phyloP scores from a whole-genome alignment of 1,140 invertebrate species.

The Cephus cinctus region DNA sequence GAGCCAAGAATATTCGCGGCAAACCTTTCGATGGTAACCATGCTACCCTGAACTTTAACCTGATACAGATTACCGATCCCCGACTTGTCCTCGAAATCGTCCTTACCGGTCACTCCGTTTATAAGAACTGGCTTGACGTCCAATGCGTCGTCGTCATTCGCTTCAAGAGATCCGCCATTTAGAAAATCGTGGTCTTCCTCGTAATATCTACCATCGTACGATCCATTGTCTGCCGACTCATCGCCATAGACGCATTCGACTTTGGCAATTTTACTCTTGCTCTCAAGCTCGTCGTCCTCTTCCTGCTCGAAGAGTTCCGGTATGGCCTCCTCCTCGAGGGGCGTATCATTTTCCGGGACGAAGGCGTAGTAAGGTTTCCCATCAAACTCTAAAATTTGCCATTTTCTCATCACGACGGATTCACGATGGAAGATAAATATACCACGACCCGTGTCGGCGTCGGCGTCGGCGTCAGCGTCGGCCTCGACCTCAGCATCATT shows the following conservation, averaged over 20 bases:
- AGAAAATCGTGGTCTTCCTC: background rate
- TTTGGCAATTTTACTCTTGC: background rate
- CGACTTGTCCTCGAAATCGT: too few species aligned
- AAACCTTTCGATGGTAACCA: conserved; percentile 37
- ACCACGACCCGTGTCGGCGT: conserved; percentile 35
- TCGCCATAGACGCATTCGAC: conserved; percentile 1
- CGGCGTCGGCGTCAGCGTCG: too few species aligned
- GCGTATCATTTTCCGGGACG: conserved; percentile 43
- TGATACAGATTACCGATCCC: conserved; percentile 31
- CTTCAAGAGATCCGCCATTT: conserved; percentile 11
- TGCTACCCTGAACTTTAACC: conserved; percentile 36
- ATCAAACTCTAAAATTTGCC: conserved; percentile 54
- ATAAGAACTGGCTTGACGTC: conserved; percentile 23
- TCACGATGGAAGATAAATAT: conserved; percentile 50
- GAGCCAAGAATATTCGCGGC: conserved; percentile 11
- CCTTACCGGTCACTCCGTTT: conserved; percentile 24
- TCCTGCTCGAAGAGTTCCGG: conserved; percentile 41
- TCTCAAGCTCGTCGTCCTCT: conserved; percentile 44
- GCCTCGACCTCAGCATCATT: too few species aligned
- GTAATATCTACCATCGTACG: conserved; percentile 3
- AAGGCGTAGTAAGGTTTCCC: conserved; percentile 53
- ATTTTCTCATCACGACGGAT: conserved; percentile 51
- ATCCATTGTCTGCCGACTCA: background rate
- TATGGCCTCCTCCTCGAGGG: conserved; percentile 31
- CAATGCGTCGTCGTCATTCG: conserved; percentile 5